Percentiles rank a stretch among this genome's conserved stretches.
Evolutionary conservation across 2,797 vertebrate genomes (phyloP).

Genomic region (Australoheros facetus): DNA sequence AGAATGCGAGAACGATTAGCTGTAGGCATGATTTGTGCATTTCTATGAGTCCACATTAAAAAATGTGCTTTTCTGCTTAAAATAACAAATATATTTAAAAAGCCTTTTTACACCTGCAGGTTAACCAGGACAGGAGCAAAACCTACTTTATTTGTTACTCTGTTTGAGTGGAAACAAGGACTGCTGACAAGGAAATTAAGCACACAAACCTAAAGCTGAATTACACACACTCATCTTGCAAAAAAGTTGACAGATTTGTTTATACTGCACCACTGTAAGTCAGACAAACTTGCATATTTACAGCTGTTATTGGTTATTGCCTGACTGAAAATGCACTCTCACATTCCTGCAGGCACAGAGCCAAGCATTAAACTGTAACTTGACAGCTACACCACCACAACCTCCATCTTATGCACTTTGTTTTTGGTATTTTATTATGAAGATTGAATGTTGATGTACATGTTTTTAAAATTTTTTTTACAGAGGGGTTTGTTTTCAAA

Average conservation of each 20-base stretch:
- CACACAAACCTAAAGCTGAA: not conserved
- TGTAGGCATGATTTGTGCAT: slow-evolving; percentile 2
- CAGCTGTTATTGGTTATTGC: not conserved
- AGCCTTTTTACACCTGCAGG: slow-evolving; percentile 9
- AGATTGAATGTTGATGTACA: not conserved
- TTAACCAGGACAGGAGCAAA: slow-evolving; percentile 5
- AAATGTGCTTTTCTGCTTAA: slow-evolving; percentile 12
- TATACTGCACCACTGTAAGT: not conserved
- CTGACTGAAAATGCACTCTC: not conserved
- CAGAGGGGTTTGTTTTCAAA: not conserved
- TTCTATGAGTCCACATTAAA: slow-evolving; percentile 18
- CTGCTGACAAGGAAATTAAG: not conserved
- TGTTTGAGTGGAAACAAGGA: slow-evolving; percentile 2
- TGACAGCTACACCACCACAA: not conserved
- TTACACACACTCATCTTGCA: not conserved
- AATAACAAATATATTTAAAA: slow-evolving; percentile 13
- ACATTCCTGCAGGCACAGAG: not conserved
- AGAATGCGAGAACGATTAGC: slow-evolving; percentile 17
- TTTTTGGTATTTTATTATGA: not conserved
- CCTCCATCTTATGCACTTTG: not conserved
- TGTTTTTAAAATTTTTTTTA: not conserved
- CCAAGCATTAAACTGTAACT: not conserved
- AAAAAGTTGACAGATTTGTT: slow-evolving; percentile 11
- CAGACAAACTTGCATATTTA: not conserved
- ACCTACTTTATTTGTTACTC: not conserved